Evolutionary conservation across 2,797 vertebrate genomes (phyloP).

Genomic region (Rhadinocentrus ornatus): DNA sequence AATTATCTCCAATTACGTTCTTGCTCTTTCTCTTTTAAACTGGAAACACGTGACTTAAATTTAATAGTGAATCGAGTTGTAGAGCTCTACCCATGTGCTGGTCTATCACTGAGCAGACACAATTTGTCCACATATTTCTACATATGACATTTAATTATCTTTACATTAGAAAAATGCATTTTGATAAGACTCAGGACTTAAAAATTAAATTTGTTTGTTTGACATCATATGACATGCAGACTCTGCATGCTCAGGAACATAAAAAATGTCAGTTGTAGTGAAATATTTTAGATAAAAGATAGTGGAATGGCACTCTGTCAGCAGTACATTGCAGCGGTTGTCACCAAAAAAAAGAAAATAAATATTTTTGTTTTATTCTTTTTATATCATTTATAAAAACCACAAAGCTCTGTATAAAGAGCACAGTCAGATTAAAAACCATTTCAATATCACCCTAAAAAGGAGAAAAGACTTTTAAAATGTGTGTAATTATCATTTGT

Average conservation of each 20-base stretch:
- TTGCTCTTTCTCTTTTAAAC: not conserved
- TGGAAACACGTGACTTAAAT: not conserved
- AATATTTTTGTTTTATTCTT: too few relatives aligned
- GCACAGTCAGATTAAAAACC: not conserved
- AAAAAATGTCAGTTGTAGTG: not conserved
- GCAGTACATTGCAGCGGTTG: too few relatives aligned
- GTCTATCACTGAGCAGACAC: not conserved
- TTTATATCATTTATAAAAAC: not conserved
- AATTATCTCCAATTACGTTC: not conserved
- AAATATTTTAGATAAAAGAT: not conserved
- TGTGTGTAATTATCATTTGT: too few relatives aligned
- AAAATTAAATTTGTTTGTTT: not conserved
- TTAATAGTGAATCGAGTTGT: not conserved
- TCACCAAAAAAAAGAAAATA: not conserved
- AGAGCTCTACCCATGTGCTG: not conserved
- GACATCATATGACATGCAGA: not conserved
- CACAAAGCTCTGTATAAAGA: not conserved
- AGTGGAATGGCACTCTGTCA: not conserved
- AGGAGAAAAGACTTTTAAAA: too few relatives aligned
- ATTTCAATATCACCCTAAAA: too few relatives aligned
- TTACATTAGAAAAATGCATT: not conserved
- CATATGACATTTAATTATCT: not conserved
- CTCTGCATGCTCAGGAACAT: not conserved
- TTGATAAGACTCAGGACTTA: not conserved
- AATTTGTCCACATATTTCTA: not conserved